phyloP scores from a whole-genome alignment of 2,797 vertebrate species.

The Leptoclinus maculatus region DNA sequence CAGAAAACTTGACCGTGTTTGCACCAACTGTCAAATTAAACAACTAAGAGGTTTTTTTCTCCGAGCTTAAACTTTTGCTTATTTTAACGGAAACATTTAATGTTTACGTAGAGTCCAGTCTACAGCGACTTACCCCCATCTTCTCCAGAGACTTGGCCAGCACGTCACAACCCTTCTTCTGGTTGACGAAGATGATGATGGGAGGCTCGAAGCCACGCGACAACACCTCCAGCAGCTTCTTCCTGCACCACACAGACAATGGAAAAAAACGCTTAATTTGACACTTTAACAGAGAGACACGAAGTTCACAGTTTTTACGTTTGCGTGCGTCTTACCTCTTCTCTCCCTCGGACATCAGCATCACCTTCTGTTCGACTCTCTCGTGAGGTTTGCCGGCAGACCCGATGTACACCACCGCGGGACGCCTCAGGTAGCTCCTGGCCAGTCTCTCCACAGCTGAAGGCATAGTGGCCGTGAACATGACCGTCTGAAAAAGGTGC shows the following conservation, averaged over 20 bases:
- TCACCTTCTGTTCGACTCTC: conserved; percentile 97
- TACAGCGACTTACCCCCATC: conserved; percentile 90
- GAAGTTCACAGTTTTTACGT: background rate
- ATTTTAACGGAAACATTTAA: background rate
- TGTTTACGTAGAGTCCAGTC: background rate
- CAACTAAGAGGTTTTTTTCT: background rate
- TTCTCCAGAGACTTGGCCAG: conserved; percentile 98
- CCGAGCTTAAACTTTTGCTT: background rate
- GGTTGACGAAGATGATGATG: conserved; percentile 99
- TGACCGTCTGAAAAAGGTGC: conserved; percentile 89
- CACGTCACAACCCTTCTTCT: conserved; percentile 98
- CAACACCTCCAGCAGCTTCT: conserved; percentile 95
- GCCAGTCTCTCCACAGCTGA: conserved; percentile 95
- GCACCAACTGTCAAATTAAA: background rate
- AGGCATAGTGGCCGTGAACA: conserved; percentile 99
- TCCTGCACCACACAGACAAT: conserved; percentile 81
- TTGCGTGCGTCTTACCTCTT: conserved; percentile 86
- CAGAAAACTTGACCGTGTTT: background rate
- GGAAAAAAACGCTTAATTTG: conserved; percentile 29
- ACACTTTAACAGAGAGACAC: background rate
- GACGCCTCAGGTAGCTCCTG: conserved; percentile 94
- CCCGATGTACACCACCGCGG: conserved; percentile 98
- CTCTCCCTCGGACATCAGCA: conserved; percentile 97
- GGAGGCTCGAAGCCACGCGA: conserved; percentile 95
- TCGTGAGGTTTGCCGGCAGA: conserved; percentile 99